Evolutionary conservation across 2,888 invertebrate species (phyloP).

Genomic region (Calameuta pallipes): DNA sequence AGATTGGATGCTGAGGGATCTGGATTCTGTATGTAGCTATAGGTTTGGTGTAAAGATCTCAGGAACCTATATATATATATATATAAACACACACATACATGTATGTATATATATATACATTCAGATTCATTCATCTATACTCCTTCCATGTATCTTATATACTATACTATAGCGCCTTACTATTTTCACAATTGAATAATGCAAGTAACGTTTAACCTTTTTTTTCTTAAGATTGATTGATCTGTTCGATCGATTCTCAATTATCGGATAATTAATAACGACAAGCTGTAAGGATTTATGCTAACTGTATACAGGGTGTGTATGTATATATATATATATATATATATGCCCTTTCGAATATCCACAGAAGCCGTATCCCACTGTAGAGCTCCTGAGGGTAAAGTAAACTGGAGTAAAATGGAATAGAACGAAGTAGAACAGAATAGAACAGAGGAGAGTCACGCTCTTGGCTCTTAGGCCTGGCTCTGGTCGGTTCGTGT

Average conservation of each 20-base stretch:
- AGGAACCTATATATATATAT: too few species aligned
- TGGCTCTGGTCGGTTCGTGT: constrained; percentile 33
- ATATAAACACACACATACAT: too few species aligned
- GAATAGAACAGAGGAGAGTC: background rate
- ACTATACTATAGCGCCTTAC: background rate
- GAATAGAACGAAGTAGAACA: too few species aligned
- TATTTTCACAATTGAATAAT: background rate
- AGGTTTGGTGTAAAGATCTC: background rate
- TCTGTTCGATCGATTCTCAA: background rate
- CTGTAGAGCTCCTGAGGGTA: background rate
- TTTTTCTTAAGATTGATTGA: background rate
- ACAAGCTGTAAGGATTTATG: background rate
- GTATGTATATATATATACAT: too few species aligned
- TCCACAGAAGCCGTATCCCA: background rate
- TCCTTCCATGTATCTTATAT: background rate
- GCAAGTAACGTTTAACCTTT: background rate
- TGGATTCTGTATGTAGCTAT: background rate
- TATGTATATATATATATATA: too few species aligned
- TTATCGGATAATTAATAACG: background rate
- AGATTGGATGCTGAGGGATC: background rate
- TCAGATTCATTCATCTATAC: background rate
- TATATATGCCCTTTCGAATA: background rate
- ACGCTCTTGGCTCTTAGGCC: constrained; percentile 11
- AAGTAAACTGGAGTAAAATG: background rate
- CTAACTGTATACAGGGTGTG: background rate